phyloP scores from a whole-genome alignment of 2,888 invertebrate species.

The Drosophila hamatofila region DNA sequence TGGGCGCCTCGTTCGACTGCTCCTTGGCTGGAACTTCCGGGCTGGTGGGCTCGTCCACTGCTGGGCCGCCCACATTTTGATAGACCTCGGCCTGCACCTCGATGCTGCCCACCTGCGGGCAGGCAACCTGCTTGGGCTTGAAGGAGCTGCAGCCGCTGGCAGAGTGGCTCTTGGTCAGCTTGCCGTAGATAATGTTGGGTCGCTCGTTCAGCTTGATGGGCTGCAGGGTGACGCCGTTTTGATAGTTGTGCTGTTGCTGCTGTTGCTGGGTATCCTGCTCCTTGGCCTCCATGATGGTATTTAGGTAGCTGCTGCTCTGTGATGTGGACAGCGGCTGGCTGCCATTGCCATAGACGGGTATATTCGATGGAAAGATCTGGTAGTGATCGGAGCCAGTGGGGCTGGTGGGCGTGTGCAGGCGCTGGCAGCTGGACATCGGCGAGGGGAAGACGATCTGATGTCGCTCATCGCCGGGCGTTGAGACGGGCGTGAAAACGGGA shows the following conservation, averaged over 20 bases:
- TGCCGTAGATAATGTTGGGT: conserved; percentile 84
- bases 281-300: conserved; percentile 85
- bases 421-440: conserved; percentile 80
- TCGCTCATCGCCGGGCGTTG: conserved; percentile 84
- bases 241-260: conserved; percentile 63
- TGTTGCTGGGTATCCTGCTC: conserved; percentile 74
- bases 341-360: conserved; percentile 83
- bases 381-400: conserved; percentile 84
- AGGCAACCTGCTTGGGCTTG: conserved; percentile 81
- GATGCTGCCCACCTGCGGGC: conserved; percentile 76
- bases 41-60: conserved; percentile 39
- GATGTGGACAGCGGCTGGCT: conserved; percentile 75
- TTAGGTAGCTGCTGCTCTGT: conserved; percentile 82
- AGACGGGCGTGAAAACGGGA: conserved; percentile 85
- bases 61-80: conserved; percentile 73
- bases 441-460: conserved; percentile 84
- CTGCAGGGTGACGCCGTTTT: conserved; percentile 82
- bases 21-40: conserved; percentile 34
- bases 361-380: conserved; percentile 85
- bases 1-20: conserved; percentile 54
- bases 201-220: conserved; percentile 84
- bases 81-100: conserved; percentile 83
- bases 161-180: conserved; percentile 79
- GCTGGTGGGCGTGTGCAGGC: conserved; percentile 83
- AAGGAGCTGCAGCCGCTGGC: conserved; percentile 82